Evolutionary conservation across 2,888 invertebrate species (phyloP), one percentile per base, ranked within the genome.

Genomic region (Branchellion lobata): DNA sequence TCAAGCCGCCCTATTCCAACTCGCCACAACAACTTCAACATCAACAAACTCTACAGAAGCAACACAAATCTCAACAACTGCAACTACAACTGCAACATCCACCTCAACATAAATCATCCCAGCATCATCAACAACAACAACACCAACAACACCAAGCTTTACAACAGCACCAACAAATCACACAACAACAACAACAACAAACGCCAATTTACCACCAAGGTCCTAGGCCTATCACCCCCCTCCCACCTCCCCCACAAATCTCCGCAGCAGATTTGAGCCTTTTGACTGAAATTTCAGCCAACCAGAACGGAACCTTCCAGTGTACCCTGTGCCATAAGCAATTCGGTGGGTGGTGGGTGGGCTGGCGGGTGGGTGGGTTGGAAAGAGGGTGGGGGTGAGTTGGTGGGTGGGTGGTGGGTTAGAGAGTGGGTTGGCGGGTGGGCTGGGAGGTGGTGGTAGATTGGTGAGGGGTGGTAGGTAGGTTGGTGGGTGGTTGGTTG

Each of bases 251-350:
- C 2, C 82, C 81, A 27, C 82, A 82, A 40, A 81, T 81, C 34
- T 81, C 81, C 0, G 81, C 81, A 33, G 78, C 72, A 2, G 81
- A 81, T 51, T 71, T 81, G 68, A 74, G 79, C 14, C 78, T 81
- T n/a, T 57, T 81, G 31, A 81, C 81, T 5, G 81, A 81, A 53
- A 81, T 81, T 14, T 76, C 81, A 5, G 81, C 81, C 36, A 81
- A 79, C 34, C 81, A 81, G 71, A 81, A 81, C 72, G 82, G 82
- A 3, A 82, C 82, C 27, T 83, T 82, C 73, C 81, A 82, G 33
- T 85, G 85, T 79, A 83, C 84, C 1, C 82, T 85, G 14, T 85
- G 85, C 81, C 82, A 83, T 36, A 85, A 85, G 77, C 82, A 83
- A 69, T 85, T 85, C 68, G 84, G 61, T 57, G 8, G 5, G n/a